Conservation (phyloP, 2,888 invertebrate genomes). For the Latrodectus elegans region DNA sequence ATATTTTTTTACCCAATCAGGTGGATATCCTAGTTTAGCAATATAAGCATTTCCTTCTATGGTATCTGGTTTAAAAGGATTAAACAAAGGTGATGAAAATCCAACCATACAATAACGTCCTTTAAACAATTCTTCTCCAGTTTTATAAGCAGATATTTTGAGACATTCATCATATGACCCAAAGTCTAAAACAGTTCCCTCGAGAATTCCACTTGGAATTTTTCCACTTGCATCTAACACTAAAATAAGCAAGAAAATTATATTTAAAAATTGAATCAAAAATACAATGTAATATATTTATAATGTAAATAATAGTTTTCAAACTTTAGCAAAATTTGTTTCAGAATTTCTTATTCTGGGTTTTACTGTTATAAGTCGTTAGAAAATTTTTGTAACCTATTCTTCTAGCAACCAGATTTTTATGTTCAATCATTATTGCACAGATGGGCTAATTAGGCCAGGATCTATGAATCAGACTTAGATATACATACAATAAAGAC, state of each 20-base stretch:
- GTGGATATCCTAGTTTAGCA: conserved; percentile 20
- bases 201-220: conserved; percentile 73
- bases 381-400: no score
- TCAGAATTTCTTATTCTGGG: no score
- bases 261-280: no score
- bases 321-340: no score
- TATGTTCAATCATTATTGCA: no score
- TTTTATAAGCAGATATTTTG: conserved; percentile 70
- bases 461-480: no score
- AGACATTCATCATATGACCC: conserved; percentile 74
- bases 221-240: conserved; percentile 53
- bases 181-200: conserved; percentile 74
- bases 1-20: conserved; percentile 22
- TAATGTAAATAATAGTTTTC: no score
- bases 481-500: no score
- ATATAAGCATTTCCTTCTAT: neutral
- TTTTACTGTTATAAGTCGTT: no score
- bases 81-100: conserved; percentile 16
- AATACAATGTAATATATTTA: no score
- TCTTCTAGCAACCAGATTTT: no score
- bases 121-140: conserved; percentile 66
- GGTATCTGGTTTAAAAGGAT: neutral
- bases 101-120: conserved; percentile 73
- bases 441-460: no score
- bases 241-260: neutral